Conservation (phyloP, 2,888 invertebrate species). For the Leuctra nigra region DNA sequence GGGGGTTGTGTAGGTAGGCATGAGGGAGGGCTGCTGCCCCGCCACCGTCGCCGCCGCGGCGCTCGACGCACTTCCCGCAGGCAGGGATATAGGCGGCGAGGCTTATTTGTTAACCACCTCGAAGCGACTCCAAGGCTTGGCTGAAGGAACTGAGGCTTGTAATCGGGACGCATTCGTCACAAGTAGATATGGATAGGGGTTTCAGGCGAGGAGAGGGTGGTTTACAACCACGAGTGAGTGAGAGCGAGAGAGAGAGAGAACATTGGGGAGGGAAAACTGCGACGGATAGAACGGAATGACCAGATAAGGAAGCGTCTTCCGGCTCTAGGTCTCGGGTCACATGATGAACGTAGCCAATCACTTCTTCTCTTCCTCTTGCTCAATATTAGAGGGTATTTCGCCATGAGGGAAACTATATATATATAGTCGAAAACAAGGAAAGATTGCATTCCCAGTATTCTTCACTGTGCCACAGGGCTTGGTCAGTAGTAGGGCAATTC, state of each 20-base stretch:
- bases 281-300: slow-evolving; percentile 5
- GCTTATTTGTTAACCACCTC: slow-evolving; percentile 1
- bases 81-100: neutral
- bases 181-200: neutral
- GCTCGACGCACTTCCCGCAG: neutral
- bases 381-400: slow-evolving; percentile 19
- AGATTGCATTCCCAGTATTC: too few relatives aligned
- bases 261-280: slow-evolving; percentile 1
- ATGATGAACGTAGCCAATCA: slow-evolving; percentile 20
- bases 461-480: too few relatives aligned
- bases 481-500: too few relatives aligned
- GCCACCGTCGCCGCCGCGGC: neutral
- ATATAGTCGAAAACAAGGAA: too few relatives aligned
- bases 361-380: neutral
- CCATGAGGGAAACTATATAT: neutral
- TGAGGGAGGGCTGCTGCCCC: too few relatives aligned
- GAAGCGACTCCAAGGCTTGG: neutral
- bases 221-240: too few relatives aligned
- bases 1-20: neutral
- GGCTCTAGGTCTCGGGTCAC: slow-evolving; percentile 19
- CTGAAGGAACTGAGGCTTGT: slow-evolving; percentile 7
- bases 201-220: neutral
- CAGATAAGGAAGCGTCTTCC: slow-evolving; percentile 20
- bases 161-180: slow-evolving; percentile 18
- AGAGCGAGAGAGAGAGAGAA: neutral